A percentile compares a stretch with the other conserved stretches of the same genome.
phyloP scores from a whole-genome alignment of 2,888 invertebrate genomes.

The Trilocha varians region DNA sequence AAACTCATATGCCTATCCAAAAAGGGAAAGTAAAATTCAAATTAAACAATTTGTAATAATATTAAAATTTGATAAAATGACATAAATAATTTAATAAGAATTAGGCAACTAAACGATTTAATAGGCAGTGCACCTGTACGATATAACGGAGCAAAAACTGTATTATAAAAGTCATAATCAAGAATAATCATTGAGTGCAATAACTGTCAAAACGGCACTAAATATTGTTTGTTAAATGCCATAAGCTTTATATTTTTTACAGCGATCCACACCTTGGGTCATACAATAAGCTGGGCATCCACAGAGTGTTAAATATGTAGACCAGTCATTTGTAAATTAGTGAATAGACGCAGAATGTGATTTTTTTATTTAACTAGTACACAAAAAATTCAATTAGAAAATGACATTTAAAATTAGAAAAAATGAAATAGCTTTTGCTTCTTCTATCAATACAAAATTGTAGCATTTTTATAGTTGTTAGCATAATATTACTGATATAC shows the following conservation, averaged over 20 bases:
- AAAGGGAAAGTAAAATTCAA: too few species aligned
- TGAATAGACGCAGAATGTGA: neutral
- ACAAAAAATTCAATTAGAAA: too few species aligned
- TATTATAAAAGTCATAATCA: conserved; percentile 52
- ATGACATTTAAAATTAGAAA: too few species aligned
- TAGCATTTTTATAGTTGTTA: too few species aligned
- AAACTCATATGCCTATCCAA: too few species aligned
- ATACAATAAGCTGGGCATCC: conserved; percentile 5
- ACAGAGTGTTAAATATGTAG: neutral
- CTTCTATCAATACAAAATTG: too few species aligned
- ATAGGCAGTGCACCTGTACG: conserved; percentile 47
- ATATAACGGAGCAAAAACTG: conserved; percentile 39
- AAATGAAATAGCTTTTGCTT: too few species aligned
- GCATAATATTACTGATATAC: too few species aligned
- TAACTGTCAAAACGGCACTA: conserved; percentile 70
- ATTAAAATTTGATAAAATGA: too few species aligned
- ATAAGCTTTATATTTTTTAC: conserved; percentile 59
- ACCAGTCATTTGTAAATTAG: neutral
- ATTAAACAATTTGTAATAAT: too few species aligned
- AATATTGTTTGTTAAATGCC: conserved; percentile 71
- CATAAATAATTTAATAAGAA: too few species aligned
- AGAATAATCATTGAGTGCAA: conserved; percentile 64
- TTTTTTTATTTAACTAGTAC: too few species aligned
- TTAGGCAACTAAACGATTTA: conserved; percentile 1
- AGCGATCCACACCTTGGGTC: conserved; percentile 62